Evolutionary conservation across 2,888 invertebrate species (phyloP).

Genomic region (Drosophila nr. perissopoda): DNA sequence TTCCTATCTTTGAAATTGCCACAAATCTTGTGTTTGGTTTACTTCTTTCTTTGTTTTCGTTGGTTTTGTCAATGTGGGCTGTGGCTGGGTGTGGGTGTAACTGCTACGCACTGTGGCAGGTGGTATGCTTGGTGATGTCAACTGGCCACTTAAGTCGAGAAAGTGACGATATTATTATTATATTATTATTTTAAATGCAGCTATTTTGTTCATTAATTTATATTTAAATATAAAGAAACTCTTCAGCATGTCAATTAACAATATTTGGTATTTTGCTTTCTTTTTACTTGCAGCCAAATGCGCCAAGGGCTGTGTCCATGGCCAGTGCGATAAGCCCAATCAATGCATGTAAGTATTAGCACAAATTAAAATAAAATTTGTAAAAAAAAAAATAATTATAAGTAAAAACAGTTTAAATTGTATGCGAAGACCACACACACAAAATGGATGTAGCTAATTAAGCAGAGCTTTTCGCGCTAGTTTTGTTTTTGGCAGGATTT

Average conservation of each 20-base stretch:
- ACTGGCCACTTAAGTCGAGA: conserved; percentile 43
- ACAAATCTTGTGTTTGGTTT: conserved; percentile 47
- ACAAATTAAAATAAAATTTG: not conserved
- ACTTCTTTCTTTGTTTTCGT: conserved; percentile 16
- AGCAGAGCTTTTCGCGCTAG: conserved; percentile 21
- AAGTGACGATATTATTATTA: conserved; percentile 49
- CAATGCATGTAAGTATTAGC: conserved; percentile 96
- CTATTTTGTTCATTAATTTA: not conserved
- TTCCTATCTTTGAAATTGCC: conserved; percentile 45
- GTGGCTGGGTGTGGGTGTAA: conserved; percentile 60
- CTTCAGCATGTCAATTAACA: conserved; percentile 66
- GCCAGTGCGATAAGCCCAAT: conserved; percentile 95
- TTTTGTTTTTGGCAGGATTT: conserved; percentile 33
- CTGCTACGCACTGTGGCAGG: conserved; percentile 27
- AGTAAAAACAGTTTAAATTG: not conserved
- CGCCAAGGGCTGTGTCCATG: conserved; percentile 96
- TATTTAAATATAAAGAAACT: conserved; percentile 14
- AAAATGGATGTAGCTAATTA: conserved; percentile 39
- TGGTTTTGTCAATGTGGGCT: conserved; percentile 38
- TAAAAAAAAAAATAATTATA: not conserved
- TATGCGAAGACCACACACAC: conserved; percentile 10
- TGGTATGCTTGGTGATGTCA: not conserved
- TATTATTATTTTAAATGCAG: conserved; percentile 19
- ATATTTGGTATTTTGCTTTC: conserved; percentile 40
- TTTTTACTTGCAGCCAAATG: conserved; percentile 90